Evolutionary conservation across 1,140 invertebrate species (phyloP), one percentile per base, ranked within the genome.

Genomic region (Cheumatopsyche charites): DNA sequence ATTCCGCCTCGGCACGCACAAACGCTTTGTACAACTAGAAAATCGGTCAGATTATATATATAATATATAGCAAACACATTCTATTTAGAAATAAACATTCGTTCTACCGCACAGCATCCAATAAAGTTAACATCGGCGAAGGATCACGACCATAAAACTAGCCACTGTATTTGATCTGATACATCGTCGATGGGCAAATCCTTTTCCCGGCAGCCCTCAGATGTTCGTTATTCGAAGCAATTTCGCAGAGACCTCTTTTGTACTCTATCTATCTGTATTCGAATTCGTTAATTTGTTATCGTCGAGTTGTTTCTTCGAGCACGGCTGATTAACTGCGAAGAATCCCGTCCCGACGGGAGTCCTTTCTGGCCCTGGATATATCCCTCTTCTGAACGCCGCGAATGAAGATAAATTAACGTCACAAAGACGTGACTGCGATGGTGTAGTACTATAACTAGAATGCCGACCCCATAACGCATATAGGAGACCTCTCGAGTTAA

Each of bases 321-420:
- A 47, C 63, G 63, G 41, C 43, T 66, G 63, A 66, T 66, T 66
- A 66, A 66, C 42, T 47, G 43, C 42, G 43, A 47, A 47, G 43
- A 66, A 66, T 66, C 42, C 26, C 29, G n/a, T 36, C 29, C 9
- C 63, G 15, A 23, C 63, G 43, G 41, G 43, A 55, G 21, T 68
- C 25, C 41, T 47, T 15, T 3, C 29, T n/a, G n/a, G 29, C 9
- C 29, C 29, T 36, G 29, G 29, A 36, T 36, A 36, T 36, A 36
- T 36, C 29, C 9, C 29, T 36, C 29, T 36, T 36, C 9, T 9
- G 29, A 36, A 36, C 9, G 29, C 29, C 21, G 25, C 26, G 42
- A 68, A 68, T 68, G 47, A 55, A 55, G 47, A 68, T 26, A 68
- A 68, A 68, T 68, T 68, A 68, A 19, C 66, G 66, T 36, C 66